These are phyloP conservation scores for Dipodomys merriami DNA, from an alignment of 2,113 vertebrate species.

Conservation along the genomic window DNA sequence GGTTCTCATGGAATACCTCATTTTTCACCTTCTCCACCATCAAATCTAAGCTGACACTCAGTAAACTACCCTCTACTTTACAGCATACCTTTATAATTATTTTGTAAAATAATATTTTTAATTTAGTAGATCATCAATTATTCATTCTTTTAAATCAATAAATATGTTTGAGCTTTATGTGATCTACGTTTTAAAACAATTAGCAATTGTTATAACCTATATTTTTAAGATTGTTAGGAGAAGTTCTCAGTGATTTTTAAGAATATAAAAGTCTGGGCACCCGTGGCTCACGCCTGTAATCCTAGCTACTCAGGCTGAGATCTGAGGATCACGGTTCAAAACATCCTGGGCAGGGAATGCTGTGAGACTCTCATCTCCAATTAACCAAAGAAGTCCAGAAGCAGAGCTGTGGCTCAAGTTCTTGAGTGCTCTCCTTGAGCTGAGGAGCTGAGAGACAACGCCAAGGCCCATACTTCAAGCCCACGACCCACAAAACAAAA, in stretches of 20 bases:
- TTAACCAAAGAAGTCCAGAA: too few species aligned
- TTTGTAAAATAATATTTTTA: conserved; percentile 33
- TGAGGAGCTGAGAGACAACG: too few species aligned
- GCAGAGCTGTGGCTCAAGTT: too few species aligned
- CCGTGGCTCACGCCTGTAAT: too few species aligned
- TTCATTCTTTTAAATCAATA: conserved; percentile 13
- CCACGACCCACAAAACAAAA: too few species aligned
- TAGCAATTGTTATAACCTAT: not conserved
- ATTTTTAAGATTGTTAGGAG: conserved; percentile 11
- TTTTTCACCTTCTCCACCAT: not conserved
- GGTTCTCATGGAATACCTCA: not conserved
- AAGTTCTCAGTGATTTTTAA: not conserved
- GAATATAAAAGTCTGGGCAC: not conserved
- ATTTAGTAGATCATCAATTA: not conserved
- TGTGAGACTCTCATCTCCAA: too few species aligned
- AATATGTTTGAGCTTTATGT: not conserved
- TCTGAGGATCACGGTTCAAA: too few species aligned
- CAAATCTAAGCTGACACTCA: conserved; percentile 15
- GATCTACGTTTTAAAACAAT: conserved; percentile 33
- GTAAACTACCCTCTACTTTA: not conserved
- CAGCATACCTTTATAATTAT: not conserved
- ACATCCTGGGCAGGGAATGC: too few species aligned
- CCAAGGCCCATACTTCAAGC: too few species aligned
- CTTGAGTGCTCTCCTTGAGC: too few species aligned
- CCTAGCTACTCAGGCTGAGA: too few species aligned